Evolutionary conservation across 2,797 vertebrate genomes (phyloP).

Genomic region (Gallirallus australis): DNA sequence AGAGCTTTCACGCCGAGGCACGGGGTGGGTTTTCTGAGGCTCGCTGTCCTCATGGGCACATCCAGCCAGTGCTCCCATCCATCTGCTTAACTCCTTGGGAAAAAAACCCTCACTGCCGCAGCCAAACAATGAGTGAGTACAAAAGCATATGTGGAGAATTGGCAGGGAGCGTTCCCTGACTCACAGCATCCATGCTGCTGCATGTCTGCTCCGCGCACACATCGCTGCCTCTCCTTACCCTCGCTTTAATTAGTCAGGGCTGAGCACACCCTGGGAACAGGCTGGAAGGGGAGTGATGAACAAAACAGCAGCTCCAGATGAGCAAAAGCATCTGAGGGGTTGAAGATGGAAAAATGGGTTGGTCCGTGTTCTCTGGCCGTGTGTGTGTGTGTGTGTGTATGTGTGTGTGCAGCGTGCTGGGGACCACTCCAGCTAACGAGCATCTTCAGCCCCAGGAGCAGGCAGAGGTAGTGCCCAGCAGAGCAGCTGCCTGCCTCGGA

Average conservation of each 20-base stretch:
- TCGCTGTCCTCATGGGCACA: not conserved
- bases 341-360: not conserved
- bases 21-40: not conserved
- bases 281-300: constrained; percentile 48
- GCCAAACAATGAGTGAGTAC: constrained; percentile 51
- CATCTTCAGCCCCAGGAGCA: not conserved
- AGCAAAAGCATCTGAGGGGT: not conserved
- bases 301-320: constrained; percentile 71
- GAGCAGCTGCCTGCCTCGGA: not conserved
- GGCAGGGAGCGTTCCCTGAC: constrained; percentile 58
- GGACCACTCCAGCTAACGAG: not conserved
- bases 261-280: constrained; percentile 50
- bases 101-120: not conserved
- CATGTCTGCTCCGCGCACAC: not conserved
- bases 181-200: constrained; percentile 53
- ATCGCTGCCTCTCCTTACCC: constrained; percentile 30
- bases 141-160: constrained; percentile 69
- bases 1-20: not conserved
- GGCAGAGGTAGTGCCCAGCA: not conserved
- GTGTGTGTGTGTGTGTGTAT: not conserved
- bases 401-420: not conserved
- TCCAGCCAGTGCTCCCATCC: not conserved
- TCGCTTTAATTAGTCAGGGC: constrained; percentile 57
- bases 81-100: constrained; percentile 50
- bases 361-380: rapidly evolving